Evolutionary conservation across 2,113 vertebrate species (phyloP).

Genomic region (Strix uralensis): DNA sequence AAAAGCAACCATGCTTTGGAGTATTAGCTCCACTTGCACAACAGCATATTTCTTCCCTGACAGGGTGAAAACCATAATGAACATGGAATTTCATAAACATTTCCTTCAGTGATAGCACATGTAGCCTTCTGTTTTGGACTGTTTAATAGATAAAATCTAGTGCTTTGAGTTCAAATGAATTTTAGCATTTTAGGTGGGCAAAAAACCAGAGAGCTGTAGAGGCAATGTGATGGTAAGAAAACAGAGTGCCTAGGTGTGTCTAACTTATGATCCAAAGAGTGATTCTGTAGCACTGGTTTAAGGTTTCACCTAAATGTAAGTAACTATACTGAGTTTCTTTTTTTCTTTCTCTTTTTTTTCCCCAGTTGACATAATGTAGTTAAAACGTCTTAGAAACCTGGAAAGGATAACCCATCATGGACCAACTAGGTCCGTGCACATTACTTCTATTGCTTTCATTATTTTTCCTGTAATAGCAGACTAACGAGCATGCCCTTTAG

Average conservation of each 20-base stretch:
- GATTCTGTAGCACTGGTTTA: not conserved
- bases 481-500: constrained; percentile 64
- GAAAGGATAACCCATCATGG: not conserved
- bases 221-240: not conserved
- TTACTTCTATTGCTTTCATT: constrained; percentile 35
- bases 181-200: not conserved
- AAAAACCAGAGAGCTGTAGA: not conserved
- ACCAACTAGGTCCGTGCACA: not conserved
- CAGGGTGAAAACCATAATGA: not conserved
- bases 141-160: not conserved
- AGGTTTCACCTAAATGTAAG: not conserved
- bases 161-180: not conserved
- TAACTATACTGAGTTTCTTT: not conserved
- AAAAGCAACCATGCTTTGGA: not conserved
- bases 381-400: not conserved
- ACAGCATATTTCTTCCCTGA: not conserved
- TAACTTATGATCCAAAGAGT: not conserved
- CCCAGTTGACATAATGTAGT: not conserved
- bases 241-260: not conserved
- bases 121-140: not conserved
- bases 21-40: not conserved
- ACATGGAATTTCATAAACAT: not conserved
- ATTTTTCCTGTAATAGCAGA: constrained; percentile 46
- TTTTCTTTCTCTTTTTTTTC: not conserved
- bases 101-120: not conserved